Evolutionary conservation across 2,888 invertebrate species (phyloP), one percentile per base, ranked within the genome.

Genomic region (Bhutanitis thaidina): DNA sequence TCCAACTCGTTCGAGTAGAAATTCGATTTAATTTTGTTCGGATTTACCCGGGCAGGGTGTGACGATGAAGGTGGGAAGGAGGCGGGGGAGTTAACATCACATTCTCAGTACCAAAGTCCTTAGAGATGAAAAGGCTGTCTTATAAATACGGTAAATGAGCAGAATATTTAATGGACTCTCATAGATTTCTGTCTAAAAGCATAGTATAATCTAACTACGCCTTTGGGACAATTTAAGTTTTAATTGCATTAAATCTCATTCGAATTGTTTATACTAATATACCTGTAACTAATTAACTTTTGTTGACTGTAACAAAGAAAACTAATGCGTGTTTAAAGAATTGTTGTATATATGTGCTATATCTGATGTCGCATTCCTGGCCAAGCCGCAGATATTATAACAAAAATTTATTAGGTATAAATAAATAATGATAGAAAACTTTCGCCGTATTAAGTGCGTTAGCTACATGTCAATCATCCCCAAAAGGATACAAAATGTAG

Each of bases 1-100:
- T 57, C 62, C 61, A 64, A 74, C 62, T 67, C 75, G 67, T 64
- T 77, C 69, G 62, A 63, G 73, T 71, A 71, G 80, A 85, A 84
- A 83, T 75, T 79, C 75, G 73, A 80, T 84, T 83, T 78, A 77
- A 81, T 82, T 75, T 71, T 61, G 70, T 34, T 49, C 45, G 37
- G 20, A 51, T 51, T 37, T 36, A 30, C n/a, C 37, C 36, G 36
- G 32, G 35, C 25, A 29, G n/a, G 30, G 12, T 36, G 30, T 9
- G 35, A n/a, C 25, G 16, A 14, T 12, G 37, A 7, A 1, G 29
- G 29, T 15, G 49, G 16, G 34, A 25, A 27, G 9, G 20, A 20
- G 49, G 27, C 34, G 14, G 43, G 20, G 37, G 34, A 15, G 14
- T 16, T n/a, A 35, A 44, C 20, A 34, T 39, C 29, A 29, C 38